Evolutionary conservation across 2,888 invertebrate genomes (phyloP), one percentile per base, ranked within the genome.

Genomic region (Diplazon laetatorius): DNA sequence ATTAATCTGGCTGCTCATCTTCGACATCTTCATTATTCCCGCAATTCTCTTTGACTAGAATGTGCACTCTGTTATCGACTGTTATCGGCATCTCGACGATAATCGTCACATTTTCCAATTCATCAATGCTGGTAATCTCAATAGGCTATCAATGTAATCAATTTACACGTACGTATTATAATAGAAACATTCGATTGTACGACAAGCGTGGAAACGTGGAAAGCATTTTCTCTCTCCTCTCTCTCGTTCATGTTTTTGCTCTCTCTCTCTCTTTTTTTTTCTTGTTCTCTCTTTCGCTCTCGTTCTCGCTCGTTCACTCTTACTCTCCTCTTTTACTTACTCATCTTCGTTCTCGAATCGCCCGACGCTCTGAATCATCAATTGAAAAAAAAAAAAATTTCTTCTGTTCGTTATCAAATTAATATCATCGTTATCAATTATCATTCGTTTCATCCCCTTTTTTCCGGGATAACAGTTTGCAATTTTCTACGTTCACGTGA

Each of bases 151-250:
- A 81, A 82, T 65, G 73, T 74, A 62, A 75, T 63, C 81, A 82
- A 83, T 84, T 83, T 86, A 85, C 86, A 86, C 83, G 83, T 85
- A 86, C 83, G 85, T 69, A 79, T 77, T n/a, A n/a, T n/a, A n/a
- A 80, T 86, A 85, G 86, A 87, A 87, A 87, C 86, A 86, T 85
- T 86, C 87, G 85, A 81, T 87, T 85, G 85, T 85, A 84, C 85
- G 80, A 80, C 80, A 87, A 87, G 85, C 85, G 83, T 84, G 82
- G 81, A 83, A 85, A 84, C 83, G 80, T 82, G 82, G 82, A 82
- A 80, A 85, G 82, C 80, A 81, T 83, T 76, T 78, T 63, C 65
- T 73, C 66, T 48, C 52, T 39, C 68, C 55, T 62, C 52, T 22
- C 37, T 68, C 35, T 63, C 59, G 18, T 16, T 62, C 30, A 46